These are phyloP conservation scores for Dolomedes plantarius DNA, from an alignment of 2,888 invertebrate species.

Conservation along the genomic window DNA sequence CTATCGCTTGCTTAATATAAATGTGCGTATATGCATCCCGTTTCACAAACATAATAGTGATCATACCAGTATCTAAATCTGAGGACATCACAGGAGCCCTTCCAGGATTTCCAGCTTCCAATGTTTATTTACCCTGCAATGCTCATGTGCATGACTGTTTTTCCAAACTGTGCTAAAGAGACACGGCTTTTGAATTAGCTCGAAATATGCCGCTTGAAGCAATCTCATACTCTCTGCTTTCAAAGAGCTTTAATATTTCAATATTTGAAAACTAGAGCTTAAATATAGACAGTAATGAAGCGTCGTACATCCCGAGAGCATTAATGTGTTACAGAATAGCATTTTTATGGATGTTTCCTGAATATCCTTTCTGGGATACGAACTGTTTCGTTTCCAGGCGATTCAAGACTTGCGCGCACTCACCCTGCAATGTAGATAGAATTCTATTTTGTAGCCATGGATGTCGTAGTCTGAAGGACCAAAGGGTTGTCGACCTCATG, in stretches of 20 bases:
- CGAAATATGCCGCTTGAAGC: background rate
- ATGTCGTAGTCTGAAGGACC: slow-evolving; percentile 69
- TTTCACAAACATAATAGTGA: too few species aligned
- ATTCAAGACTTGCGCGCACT: slow-evolving; percentile 27
- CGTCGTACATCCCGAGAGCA: background rate
- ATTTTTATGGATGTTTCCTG: slow-evolving; percentile 8
- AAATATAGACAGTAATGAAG: slow-evolving; percentile 1
- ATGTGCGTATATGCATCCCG: too few species aligned
- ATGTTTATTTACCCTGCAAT: too few species aligned
- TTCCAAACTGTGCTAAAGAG: too few species aligned
- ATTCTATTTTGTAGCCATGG: slow-evolving; percentile 67
- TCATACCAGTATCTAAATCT: too few species aligned
- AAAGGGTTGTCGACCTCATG: slow-evolving; percentile 70
- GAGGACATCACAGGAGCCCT: too few species aligned
- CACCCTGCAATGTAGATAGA: slow-evolving; percentile 52
- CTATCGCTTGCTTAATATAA: too few species aligned
- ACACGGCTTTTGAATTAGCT: background rate
- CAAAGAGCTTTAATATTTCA: slow-evolving; percentile 6
- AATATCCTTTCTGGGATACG: background rate
- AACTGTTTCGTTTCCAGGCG: background rate
- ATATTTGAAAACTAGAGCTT: slow-evolving; percentile 1
- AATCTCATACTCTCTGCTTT: background rate
- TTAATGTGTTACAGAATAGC: background rate
- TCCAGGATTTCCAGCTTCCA: too few species aligned
- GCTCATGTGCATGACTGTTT: too few species aligned